Percentiles rank a stretch among this genome's conserved stretches.
These are phyloP conservation scores for Morone chrysops DNA, from an alignment of 2,113 vertebrate genomes.

Conservation along the genomic window DNA sequence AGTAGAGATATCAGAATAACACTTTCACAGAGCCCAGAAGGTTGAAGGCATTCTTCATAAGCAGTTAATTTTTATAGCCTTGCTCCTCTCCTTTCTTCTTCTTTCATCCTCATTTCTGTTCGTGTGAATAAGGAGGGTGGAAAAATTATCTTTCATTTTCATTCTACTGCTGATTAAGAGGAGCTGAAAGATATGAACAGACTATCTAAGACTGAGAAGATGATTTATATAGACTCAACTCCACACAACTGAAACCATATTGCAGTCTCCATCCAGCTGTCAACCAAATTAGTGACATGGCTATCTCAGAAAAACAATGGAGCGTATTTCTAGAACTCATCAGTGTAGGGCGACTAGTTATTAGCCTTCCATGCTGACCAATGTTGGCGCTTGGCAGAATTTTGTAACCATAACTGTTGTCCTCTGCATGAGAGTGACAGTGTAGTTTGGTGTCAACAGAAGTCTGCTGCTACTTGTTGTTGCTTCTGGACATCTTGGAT, in stretches of 20 bases:
- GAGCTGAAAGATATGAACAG: background rate
- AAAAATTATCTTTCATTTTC: slow-evolving; percentile 3
- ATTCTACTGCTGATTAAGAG: slow-evolving; percentile 20
- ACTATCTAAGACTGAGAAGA: slow-evolving; percentile 4
- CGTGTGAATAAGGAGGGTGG: slow-evolving; percentile 5
- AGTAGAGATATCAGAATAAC: background rate
- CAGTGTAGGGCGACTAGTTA: background rate
- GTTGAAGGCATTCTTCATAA: slow-evolving; percentile 2
- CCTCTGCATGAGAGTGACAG: background rate
- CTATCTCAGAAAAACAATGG: background rate
- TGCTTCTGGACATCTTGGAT: slow-evolving; percentile 17
- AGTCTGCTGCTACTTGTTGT: background rate
- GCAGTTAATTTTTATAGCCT: slow-evolving; percentile 4
- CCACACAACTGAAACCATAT: background rate
- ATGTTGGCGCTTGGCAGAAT: background rate
- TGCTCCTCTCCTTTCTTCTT: slow-evolving; percentile 11
- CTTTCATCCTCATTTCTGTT: slow-evolving; percentile 8
- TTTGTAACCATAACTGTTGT: background rate
- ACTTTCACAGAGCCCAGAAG: slow-evolving; percentile 23
- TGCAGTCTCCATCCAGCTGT: slow-evolving; percentile 3
- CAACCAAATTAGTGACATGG: background rate
- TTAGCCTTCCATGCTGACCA: background rate
- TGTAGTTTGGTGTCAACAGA: slow-evolving; percentile 1
- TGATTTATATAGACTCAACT: background rate
- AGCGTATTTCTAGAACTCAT: slow-evolving; percentile 5